Base-by-base conservation (phyloP, 2,113 vertebrate genomes). In the Psilopsiagon aymara region DNA sequence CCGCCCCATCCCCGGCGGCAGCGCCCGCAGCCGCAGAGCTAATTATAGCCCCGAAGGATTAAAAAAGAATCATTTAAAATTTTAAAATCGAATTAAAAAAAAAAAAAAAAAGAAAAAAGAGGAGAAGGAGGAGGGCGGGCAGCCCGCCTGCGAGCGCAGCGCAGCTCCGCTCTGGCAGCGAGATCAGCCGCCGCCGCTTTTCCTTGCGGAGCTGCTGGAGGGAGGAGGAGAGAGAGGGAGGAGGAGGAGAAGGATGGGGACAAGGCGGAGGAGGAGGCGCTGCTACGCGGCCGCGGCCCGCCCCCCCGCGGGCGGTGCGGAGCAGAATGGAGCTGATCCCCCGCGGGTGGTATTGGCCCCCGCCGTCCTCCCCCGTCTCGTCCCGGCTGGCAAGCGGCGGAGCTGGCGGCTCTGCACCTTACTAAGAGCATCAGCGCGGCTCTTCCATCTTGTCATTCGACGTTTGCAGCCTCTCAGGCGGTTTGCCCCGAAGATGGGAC, bases 141-240 rank as follows among this genome's bases (percentile, higher is more conserved):
- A 47, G 29, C 62, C 49, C 44, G 10, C 6, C 55, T 5, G 59
- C 60, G 9, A 18, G 6, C 7, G 20, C 78, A 47, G 82, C 88
- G 17, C 82, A 35, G 59, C 68, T 37, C 75, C 70, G 71, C 64
- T 91, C 76, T 95, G 59, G 16, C 86, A 90, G 60, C 12, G 9
- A 60, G 28, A 11, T 74, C 7, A 44, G 82, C 86, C 52, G 73
- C 75, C 17, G 91, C 94, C 95, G 94, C 78, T 96, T 95, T 78
- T 90, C 82, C 78, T 69, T 70, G 60, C 23, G 93, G 88, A 91
- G 88, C 60, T 2, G 62, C 28, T 43, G 52, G 77, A 43, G 68
- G 57, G n/a, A 35, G 68, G 41, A 64, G 46, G 28, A n/a, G 60
- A 44, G 31, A 39, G 39, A 39, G 39, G 39, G 39, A 39, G 75